Evolutionary conservation across 2,888 invertebrate genomes (phyloP), one percentile per base, ranked within the genome.

Genomic region (Luperina nickerlii): DNA sequence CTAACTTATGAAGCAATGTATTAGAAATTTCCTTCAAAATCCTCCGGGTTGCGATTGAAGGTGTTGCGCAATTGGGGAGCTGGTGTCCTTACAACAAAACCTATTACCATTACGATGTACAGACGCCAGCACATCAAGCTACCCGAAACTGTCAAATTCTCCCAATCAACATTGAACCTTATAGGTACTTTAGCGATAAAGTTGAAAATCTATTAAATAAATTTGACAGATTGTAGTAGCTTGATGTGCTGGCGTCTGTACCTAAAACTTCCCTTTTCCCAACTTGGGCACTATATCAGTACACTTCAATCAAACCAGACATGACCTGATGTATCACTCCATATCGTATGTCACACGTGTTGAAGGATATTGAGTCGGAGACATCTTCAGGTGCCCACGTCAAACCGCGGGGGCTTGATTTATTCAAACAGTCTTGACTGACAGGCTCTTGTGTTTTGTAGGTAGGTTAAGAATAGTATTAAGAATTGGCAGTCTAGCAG

Each of bases 301-400:
- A 20, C 54, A 68, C 8, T n/a, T 54, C 66, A 70, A 70, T 77
- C 78, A 83, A 62, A 9, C 51, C 15, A 32, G 69, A 45, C 51
- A 78, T 15, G 4, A 1, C 48, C 24, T 11, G 60, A 60, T 54
- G 45, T 81, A 71, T 78, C 51, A 71, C 65, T 60, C 27, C 27
- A 8, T 78, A 62, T 78, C 78, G 8, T 8, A 45, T 24, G 63
- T 66, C 81, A 66, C 69, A 66, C 48, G 48, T 32, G 69, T 65
- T 57, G 57, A 69, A 76, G 18, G 38, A 57, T 60, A 82, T 80
- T 82, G 62, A n/a, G 60, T 54, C 54, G 1, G 1, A 2, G 62
- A 68, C n/a, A 76, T 69, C 80, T 76, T 76, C 60, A 69, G 82
- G 54, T 13, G 54, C 62, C 83, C 20, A 13, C 68, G 83, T 82